phyloP scores from a whole-genome alignment of 2,888 invertebrate genomes.

The Melieria picta region DNA sequence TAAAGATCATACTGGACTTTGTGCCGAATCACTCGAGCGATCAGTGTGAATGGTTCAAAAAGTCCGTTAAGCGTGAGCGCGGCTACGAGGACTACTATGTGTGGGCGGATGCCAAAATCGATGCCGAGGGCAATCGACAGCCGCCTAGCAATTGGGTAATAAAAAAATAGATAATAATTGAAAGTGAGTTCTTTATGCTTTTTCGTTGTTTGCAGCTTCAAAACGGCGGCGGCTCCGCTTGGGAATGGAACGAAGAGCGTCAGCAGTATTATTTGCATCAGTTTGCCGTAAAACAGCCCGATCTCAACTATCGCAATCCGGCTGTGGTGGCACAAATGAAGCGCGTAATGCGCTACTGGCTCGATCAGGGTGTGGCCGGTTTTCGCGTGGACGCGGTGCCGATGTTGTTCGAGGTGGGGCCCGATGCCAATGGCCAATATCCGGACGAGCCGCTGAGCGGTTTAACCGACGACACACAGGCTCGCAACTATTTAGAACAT shows the following conservation, averaged over 20 bases:
- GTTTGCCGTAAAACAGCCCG: slow-evolving; percentile 71
- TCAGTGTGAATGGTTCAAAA: slow-evolving; percentile 72
- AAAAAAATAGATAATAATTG: neutral
- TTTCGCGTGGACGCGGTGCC: slow-evolving; percentile 72
- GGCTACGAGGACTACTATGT: slow-evolving; percentile 76
- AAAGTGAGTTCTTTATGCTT: neutral
- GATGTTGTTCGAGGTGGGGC: slow-evolving; percentile 67
- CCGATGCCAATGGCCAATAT: slow-evolving; percentile 66
- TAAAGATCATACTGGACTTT: slow-evolving; percentile 72
- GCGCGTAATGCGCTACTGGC: slow-evolving; percentile 75
- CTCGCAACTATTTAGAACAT: slow-evolving; percentile 68
- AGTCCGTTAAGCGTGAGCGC: slow-evolving; percentile 68
- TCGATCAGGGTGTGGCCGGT: slow-evolving; percentile 78
- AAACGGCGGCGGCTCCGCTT: slow-evolving; percentile 71
- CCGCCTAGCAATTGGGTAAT: slow-evolving; percentile 68
- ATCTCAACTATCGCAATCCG: slow-evolving; percentile 77
- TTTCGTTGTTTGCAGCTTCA: slow-evolving; percentile 39
- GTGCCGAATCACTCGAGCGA: slow-evolving; percentile 70
- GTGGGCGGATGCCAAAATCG: slow-evolving; percentile 67
- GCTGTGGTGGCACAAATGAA: slow-evolving; percentile 74
- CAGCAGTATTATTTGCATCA: slow-evolving; percentile 73
- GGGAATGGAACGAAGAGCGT: slow-evolving; percentile 70
- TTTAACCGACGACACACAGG: slow-evolving; percentile 62
- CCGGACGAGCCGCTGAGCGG: slow-evolving; percentile 69
- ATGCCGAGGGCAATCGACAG: slow-evolving; percentile 46